These are phyloP conservation scores for Tragelaphus oryx DNA, from an alignment of 2,797 vertebrate genomes.

Conservation along the genomic window DNA sequence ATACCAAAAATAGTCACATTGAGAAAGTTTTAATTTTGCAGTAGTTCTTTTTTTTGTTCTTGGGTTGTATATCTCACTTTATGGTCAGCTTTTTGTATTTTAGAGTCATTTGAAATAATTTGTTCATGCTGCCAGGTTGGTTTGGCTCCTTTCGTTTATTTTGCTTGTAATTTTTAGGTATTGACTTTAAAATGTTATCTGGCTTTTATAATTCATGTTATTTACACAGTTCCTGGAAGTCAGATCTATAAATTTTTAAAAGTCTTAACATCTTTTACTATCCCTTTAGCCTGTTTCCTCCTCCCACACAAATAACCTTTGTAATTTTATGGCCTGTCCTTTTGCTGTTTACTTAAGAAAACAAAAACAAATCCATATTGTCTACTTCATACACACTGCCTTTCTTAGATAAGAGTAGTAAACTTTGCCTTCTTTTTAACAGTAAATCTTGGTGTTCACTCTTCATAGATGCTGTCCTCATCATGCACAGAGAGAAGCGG, in stretches of 20 bases:
- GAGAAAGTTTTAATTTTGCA: background rate
- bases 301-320: background rate
- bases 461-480: background rate
- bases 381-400: background rate
- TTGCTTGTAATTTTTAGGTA: background rate
- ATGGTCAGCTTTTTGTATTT: background rate
- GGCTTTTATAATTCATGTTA: background rate
- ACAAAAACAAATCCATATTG: background rate
- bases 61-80: background rate
- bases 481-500: background rate
- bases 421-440: background rate
- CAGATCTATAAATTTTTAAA: background rate
- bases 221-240: background rate
- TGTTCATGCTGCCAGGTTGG: background rate
- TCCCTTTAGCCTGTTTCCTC: background rate
- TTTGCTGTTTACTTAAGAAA: background rate
- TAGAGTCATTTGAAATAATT: slow-evolving; percentile 10
- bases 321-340: background rate
- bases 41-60: background rate
- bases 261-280: background rate
- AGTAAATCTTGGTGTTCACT: background rate
- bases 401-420: background rate
- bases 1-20: background rate
- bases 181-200: slow-evolving; percentile 9
- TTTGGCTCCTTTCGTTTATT: background rate